phyloP scores from a whole-genome alignment of 2,888 invertebrate genomes.

The Hoplodrina blanda region DNA sequence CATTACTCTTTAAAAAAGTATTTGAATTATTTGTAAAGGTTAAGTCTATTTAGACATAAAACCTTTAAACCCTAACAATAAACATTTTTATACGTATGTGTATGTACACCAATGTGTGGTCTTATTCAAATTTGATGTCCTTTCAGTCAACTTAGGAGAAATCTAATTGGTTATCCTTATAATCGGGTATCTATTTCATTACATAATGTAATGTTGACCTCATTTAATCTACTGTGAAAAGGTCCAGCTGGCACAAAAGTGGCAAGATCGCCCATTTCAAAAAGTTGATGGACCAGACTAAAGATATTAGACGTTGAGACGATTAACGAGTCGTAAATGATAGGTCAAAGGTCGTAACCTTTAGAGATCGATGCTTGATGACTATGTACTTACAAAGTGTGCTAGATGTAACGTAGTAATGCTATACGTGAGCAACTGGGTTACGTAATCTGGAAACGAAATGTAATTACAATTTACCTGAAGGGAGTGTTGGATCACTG shows the following conservation, averaged over 20 bases:
- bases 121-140: neutral
- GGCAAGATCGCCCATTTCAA: constrained; percentile 22
- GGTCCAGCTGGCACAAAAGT: constrained; percentile 27
- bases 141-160: neutral
- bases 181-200: constrained; percentile 11
- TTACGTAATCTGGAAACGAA: neutral
- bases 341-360: constrained; percentile 21
- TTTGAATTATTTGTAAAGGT: too few species aligned
- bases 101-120: neutral
- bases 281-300: constrained; percentile 41
- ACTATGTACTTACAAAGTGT: constrained; percentile 3
- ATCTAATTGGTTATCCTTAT: constrained; percentile 7
- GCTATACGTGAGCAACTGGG: neutral
- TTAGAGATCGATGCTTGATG: constrained; percentile 16
- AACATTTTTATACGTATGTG: too few species aligned
- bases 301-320: constrained; percentile 33
- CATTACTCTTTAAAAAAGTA: too few species aligned
- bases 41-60: too few species aligned
- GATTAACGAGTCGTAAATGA: constrained; percentile 40
- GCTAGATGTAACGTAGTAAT: neutral
- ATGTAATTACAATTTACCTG: neutral
- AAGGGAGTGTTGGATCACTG: neutral
- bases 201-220: constrained; percentile 10
- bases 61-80: too few species aligned
- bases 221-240: constrained; percentile 44